These are phyloP conservation scores for Cynopterus brachyotis DNA, from an alignment of 2,113 vertebrate genomes.

Conservation along the genomic window DNA sequence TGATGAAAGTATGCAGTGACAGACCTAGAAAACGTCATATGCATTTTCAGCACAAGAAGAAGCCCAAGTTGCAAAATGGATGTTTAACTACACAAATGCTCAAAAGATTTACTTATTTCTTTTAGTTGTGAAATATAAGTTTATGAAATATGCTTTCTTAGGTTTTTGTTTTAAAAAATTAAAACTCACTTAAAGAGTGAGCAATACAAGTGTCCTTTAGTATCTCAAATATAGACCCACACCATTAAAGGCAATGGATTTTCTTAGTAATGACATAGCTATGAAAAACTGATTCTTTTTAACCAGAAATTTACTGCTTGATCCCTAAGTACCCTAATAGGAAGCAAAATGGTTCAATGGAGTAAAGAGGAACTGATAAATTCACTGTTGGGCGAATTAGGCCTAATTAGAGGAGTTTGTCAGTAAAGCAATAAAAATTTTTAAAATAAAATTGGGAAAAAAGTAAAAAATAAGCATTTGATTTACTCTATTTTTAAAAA, in stretches of 20 bases:
- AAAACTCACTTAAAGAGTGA: background rate
- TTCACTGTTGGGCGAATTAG: background rate
- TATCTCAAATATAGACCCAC: background rate
- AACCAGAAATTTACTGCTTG: background rate
- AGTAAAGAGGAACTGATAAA: background rate
- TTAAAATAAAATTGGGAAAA: background rate
- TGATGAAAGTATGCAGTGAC: constrained; percentile 12
- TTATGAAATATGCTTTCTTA: background rate
- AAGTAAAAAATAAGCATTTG: background rate
- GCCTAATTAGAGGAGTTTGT: background rate
- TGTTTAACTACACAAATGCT: background rate
- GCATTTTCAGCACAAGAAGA: background rate
- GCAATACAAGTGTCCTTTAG: background rate
- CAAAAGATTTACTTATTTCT: background rate
- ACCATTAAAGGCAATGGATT: background rate
- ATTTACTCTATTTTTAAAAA: background rate
- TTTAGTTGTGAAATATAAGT: background rate
- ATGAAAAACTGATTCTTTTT: background rate
- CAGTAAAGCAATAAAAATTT: background rate
- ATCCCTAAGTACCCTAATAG: background rate
- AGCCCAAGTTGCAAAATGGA: background rate
- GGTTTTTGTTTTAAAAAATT: background rate
- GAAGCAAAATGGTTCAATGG: background rate
- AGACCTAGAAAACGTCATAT: constrained; percentile 50
- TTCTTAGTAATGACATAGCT: background rate